A percentile compares a stretch with the other conserved stretches of the same genome.
phyloP scores from a whole-genome alignment of 2,888 invertebrate species.

The Allophyes oxyacanthae region DNA sequence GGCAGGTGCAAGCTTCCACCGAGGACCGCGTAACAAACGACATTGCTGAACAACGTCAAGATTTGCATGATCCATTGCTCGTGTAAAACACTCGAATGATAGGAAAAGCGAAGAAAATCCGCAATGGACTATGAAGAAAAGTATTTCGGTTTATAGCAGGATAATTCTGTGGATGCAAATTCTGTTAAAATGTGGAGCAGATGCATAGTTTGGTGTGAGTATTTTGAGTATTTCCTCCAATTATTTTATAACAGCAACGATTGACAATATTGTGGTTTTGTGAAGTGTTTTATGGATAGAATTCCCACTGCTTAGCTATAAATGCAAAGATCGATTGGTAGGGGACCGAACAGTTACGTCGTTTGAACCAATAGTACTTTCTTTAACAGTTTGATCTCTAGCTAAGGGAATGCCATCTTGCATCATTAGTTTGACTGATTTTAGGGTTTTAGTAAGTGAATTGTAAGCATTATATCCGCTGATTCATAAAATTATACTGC shows the following conservation, averaged over 20 bases:
- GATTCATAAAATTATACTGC: too few relatives aligned
- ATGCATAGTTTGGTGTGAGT: slow-evolving; percentile 21
- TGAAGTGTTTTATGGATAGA: too few relatives aligned
- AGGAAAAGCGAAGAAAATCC: slow-evolving; percentile 5
- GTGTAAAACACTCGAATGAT: slow-evolving; percentile 1
- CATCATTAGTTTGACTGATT: too few relatives aligned
- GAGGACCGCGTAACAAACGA: slow-evolving; percentile 21
- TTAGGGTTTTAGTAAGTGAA: too few relatives aligned
- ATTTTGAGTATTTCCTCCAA: slow-evolving; percentile 14
- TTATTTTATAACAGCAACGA: slow-evolving; percentile 18
- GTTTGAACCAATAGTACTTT: too few relatives aligned
- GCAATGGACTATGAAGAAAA: slow-evolving; percentile 16
- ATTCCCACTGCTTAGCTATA: too few relatives aligned
- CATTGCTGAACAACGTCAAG: slow-evolving; percentile 17
- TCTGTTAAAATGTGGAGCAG: slow-evolving; percentile 34
- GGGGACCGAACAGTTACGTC: too few relatives aligned
- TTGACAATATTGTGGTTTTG: slow-evolving; percentile 5
- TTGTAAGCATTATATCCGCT: too few relatives aligned
- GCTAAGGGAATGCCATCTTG: too few relatives aligned
- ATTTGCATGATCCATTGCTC: slow-evolving; percentile 37
- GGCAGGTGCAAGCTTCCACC: slow-evolving; percentile 57
- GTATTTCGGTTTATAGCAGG: background rate
- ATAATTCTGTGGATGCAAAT: slow-evolving; percentile 17
- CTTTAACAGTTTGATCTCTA: too few relatives aligned
- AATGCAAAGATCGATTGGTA: too few relatives aligned